Evolutionary conservation across 2,113 vertebrate species (phyloP).

Genomic region (Lichenostomus cassidix): DNA sequence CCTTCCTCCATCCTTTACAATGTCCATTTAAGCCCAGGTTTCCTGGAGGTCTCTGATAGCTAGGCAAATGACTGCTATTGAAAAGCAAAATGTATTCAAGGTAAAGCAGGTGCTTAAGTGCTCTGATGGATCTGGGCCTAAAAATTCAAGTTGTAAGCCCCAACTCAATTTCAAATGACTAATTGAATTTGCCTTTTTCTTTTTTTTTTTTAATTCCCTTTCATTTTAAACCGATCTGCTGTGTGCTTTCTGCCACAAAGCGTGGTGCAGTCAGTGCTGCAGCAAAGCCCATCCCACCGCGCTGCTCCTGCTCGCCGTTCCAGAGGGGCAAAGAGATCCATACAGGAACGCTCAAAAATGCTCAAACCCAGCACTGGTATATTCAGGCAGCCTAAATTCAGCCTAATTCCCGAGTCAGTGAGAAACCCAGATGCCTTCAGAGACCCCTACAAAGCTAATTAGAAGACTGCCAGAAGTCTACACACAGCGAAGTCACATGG

Average conservation of each 20-base stretch:
- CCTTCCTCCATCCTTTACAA: background rate
- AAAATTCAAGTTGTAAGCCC: slow-evolving; percentile 31
- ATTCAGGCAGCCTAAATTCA: background rate
- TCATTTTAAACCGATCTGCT: background rate
- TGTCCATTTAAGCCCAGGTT: background rate
- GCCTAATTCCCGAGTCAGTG: background rate
- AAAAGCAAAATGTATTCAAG: slow-evolving; percentile 39
- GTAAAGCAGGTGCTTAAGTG: slow-evolving; percentile 55
- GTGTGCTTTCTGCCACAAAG: background rate
- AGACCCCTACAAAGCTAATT: slow-evolving; percentile 22
- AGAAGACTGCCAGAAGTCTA: background rate
- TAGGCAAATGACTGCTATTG: background rate
- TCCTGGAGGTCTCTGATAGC: slow-evolving; percentile 12
- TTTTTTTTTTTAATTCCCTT: background rate
- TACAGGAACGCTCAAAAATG: background rate
- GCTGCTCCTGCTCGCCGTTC: background rate
- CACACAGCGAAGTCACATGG: background rate
- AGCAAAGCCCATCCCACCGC: background rate
- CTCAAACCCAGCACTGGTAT: background rate
- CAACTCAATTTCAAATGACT: slow-evolving; percentile 44
- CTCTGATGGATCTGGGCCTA: slow-evolving; percentile 47
- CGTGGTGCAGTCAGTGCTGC: rapidly evolving
- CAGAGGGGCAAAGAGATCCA: background rate
- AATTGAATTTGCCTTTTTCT: background rate
- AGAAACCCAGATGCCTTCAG: slow-evolving; percentile 1